A percentile compares a stretch with the other conserved stretches of the same genome.
These are phyloP conservation scores for Leptodactylus fallax DNA, from an alignment of 2,797 vertebrate genomes.

Conservation along the genomic window DNA sequence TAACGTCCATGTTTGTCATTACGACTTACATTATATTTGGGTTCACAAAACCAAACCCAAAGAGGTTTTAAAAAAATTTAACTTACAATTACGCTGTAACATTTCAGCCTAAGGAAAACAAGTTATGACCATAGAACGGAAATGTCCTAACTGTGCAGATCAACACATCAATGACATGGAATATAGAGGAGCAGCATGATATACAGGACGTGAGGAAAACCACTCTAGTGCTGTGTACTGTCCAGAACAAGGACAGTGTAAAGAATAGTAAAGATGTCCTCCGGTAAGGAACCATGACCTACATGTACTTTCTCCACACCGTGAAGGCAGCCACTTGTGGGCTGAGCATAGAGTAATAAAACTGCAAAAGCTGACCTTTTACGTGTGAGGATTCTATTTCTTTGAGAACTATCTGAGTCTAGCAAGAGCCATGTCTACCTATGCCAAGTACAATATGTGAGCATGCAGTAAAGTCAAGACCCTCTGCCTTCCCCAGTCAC, in stretches of 20 bases:
- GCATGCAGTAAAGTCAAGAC: background rate
- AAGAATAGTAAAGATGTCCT: background rate
- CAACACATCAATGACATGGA: constrained; percentile 25
- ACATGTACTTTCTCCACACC: background rate
- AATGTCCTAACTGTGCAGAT: constrained; percentile 18
- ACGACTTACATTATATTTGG: constrained; percentile 99
- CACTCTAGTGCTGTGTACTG: background rate
- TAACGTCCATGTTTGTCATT: constrained; percentile 83
- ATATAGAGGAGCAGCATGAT: constrained; percentile 27
- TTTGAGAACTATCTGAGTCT: background rate
- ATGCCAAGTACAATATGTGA: background rate
- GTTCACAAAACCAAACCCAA: constrained; percentile 91
- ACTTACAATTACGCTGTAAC: constrained; percentile 85
- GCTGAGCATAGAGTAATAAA: background rate
- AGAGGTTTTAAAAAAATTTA: constrained; percentile 84
- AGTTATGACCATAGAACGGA: constrained; percentile 66
- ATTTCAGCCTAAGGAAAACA: constrained; percentile 86
- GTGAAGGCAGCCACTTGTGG: too few relatives aligned
- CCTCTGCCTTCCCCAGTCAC: too few relatives aligned
- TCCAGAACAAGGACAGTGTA: background rate
- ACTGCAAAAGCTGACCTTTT: background rate
- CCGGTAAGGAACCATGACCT: background rate
- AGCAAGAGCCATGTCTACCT: background rate
- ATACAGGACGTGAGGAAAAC: constrained; percentile 1
- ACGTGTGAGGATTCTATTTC: background rate